Conservation (phyloP, 1,140 invertebrate genomes). For the Brachionus koreanus region DNA sequence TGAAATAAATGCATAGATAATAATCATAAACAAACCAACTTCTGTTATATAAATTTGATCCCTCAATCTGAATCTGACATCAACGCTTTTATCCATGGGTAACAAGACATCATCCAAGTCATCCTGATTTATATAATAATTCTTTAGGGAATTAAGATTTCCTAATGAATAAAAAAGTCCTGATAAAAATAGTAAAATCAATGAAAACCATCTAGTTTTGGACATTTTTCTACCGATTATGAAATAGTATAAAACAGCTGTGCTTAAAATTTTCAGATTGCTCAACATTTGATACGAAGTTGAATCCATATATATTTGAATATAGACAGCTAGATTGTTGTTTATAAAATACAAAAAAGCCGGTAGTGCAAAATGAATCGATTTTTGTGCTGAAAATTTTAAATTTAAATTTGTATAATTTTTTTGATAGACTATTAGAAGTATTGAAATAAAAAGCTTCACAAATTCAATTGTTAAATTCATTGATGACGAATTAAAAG, state of each 20-base stretch:
- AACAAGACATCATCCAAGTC: constrained; percentile 11
- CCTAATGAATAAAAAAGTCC: not conserved
- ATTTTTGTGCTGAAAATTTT: constrained; percentile 19
- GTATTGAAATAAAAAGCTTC: constrained; percentile 49
- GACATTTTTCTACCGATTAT: constrained; percentile 53
- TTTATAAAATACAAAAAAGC: constrained; percentile 55
- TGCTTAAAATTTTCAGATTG: constrained; percentile 56
- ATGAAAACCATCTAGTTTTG: constrained; percentile 30
- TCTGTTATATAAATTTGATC: constrained; percentile 49
- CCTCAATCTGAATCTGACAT: not conserved
- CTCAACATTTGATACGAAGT: constrained; percentile 57
- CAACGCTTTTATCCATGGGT: not conserved
- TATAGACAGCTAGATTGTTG: constrained; percentile 54
- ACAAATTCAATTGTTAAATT: constrained; percentile 53
- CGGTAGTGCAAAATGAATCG: constrained; percentile 52
- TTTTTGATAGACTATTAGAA: constrained; percentile 11
- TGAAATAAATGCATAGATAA: constrained; percentile 51
- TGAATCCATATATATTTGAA: constrained; percentile 57
- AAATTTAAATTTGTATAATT: constrained; percentile 47
- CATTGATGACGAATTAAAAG: constrained; percentile 53
- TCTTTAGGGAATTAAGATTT: not conserved
- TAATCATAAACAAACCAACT: constrained; percentile 52
- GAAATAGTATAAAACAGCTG: constrained; percentile 54
- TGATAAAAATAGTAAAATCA: constrained; percentile 9
- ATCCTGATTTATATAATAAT: not conserved